Base-by-base conservation (phyloP, 2,888 invertebrate genomes). In the Trachelus tabidus region DNA sequence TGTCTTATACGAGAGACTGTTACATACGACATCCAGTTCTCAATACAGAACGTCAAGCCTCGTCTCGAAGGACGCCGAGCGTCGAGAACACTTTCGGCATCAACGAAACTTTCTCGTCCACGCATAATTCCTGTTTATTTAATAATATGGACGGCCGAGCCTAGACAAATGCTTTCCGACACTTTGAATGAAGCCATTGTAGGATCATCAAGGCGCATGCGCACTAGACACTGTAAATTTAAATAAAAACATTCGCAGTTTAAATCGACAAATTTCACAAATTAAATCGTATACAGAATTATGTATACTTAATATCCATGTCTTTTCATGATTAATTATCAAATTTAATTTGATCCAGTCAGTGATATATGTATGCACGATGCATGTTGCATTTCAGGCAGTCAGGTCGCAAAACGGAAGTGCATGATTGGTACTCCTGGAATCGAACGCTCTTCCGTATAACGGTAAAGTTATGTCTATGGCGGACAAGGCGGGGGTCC, bases 31-130 rank as follows among this genome's bases (percentile, higher is more conserved):
- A 56, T 56, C 9, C 56, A 56, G 56, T 56, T 56, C 56, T 56
- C 56, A 56, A 56, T 56, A 23, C 56, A 56, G 56, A 56, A 56
- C 23, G 2, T 56, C 56, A 56, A 56, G 56, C 56, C 23, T 23
- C 56, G 56, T 56, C 56, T 9, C 56, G 56, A 56, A 56, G 56
- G 56, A 56, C 56, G 56, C 56, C 56, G 56, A 56, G 56, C 56
- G 23, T 56, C 56, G 79, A 37, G 81, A 82, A 85, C 87, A 84
- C 88, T 90, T 89, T 89, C 87, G 85, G 85, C 87, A 87, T 87
- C 88, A 89, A 89, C 87, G 86, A 86, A 89, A 90, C 90, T 90
- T 90, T 90, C 90, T 89, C 89, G 88, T 84, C 87, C 71, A 15
- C 81, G 81, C 85, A 81, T 88, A 87, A 89, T 89, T 90, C 89